A percentile compares a stretch with the other conserved stretches of the same genome.
phyloP scores from a whole-genome alignment of 2,113 vertebrate species.

The Anarrhichthys ocellatus region DNA sequence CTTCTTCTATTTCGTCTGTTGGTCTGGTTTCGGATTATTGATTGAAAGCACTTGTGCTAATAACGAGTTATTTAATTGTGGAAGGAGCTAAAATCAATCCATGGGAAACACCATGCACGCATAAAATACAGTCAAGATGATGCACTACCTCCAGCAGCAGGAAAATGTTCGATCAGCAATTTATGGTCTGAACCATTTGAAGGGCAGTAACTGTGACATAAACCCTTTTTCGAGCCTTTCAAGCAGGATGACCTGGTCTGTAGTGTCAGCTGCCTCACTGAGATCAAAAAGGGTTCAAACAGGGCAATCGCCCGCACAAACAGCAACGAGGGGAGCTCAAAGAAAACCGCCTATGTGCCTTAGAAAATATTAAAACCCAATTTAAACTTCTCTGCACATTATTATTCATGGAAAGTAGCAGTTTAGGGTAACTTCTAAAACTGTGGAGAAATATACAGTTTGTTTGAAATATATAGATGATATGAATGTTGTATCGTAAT shows the following conservation, averaged over 20 bases:
- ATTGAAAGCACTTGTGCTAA: conserved; percentile 27
- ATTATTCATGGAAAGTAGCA: conserved; percentile 38
- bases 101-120: conserved; percentile 14
- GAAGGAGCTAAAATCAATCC: conserved; percentile 14
- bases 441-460: conserved; percentile 7
- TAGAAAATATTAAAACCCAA: conserved; percentile 24
- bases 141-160: conserved; percentile 1
- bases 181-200: conserved; percentile 44
- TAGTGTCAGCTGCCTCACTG: conserved; percentile 48
- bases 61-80: conserved; percentile 20
- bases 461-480: conserved; percentile 10
- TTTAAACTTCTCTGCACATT: conserved; percentile 21
- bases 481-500: conserved; percentile 16
- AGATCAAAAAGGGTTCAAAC: conserved; percentile 60
- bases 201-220: conserved; percentile 58
- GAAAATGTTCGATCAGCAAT: conserved; percentile 42
- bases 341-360: not conserved
- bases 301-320: conserved; percentile 47
- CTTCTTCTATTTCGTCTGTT: not conserved
- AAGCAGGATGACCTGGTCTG: conserved; percentile 52
- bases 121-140: conserved; percentile 17
- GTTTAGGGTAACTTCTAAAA: conserved; percentile 2
- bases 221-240: conserved; percentile 58
- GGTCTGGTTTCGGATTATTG: conserved; percentile 17
- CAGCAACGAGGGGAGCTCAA: conserved; percentile 22